Base-by-base conservation (phyloP, 2,888 invertebrate species). In the Diabrotica balteata region DNA sequence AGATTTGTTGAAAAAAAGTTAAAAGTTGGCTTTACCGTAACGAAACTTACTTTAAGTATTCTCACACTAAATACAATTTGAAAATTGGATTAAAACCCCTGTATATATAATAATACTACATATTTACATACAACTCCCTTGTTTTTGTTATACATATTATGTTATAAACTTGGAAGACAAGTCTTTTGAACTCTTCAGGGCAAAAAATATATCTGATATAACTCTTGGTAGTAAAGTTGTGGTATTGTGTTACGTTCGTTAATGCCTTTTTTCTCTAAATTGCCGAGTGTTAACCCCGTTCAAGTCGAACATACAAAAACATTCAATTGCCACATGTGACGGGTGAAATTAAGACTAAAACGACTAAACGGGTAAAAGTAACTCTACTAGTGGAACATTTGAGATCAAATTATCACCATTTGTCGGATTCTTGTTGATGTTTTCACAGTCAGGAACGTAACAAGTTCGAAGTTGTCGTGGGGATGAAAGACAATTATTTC, bases 251-350 rank as follows among this genome's bases (percentile, higher is more conserved):
- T 72, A 65, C 72, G 51, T 63, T 68, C 67, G 66, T 69, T 69
- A 70, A 70, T 68, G 67, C 61, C 52, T 63, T 70, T 69, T 67
- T 71, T 69, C 68, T 69, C 59, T 66, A 71, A 71, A 71, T 72
- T 63, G 68, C 66, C 71, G 73, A 73, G 73, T 76, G 72, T 75
- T 75, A 73, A 75, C 74, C 74, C 75, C 72, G 72, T 63, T 42
- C 71, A 68, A 66, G 58, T 70, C 32, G 5, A 32, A 62, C 66
- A 58, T 67, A 74, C 68, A 72, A 74, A 74, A 73, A 74, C 70
- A 70, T 68, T 64, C 67, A 69, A 71, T 67, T 69, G 69, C 74
- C 74, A 75, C 69, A 74, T 75, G 75, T 75, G 73, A 68, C 51
- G 63, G 55, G 57, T 57, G 43, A 63, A 58, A 57, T 46, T 54